Conservation (phyloP, 2,113 vertebrate genomes). For the Tor tambroides region DNA sequence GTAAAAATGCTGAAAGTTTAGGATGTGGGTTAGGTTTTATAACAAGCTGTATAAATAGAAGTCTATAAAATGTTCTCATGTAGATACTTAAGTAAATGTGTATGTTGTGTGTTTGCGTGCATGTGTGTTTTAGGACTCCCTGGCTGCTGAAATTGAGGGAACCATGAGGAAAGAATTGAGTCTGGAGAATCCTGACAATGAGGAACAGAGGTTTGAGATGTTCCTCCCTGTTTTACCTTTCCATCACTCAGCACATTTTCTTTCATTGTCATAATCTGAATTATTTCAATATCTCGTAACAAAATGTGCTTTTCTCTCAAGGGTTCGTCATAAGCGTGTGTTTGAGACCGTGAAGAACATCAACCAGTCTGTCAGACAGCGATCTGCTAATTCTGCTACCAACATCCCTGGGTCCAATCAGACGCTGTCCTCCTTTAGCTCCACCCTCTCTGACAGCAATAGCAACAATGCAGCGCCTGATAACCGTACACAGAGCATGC, state of each 20-base stretch:
- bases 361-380: conserved; percentile 90
- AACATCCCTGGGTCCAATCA: conserved; percentile 98
- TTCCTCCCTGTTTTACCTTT: neutral
- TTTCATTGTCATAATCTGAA: neutral
- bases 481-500: conserved; percentile 90
- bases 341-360: conserved; percentile 93
- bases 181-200: conserved; percentile 85
- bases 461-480: conserved; percentile 79
- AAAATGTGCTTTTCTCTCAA: conserved; percentile 60
- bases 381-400: conserved; percentile 85
- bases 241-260: neutral
- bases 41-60: neutral
- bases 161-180: conserved; percentile 96
- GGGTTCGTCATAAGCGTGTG: conserved; percentile 87
- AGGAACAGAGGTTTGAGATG: conserved; percentile 77
- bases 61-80: neutral
- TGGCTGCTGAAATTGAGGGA: conserved; percentile 98
- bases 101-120: neutral
- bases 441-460: conserved; percentile 82
- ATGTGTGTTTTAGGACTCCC: conserved; percentile 84
- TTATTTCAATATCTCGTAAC: neutral
- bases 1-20: neutral
- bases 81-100: neutral
- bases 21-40: neutral
- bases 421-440: conserved; percentile 84